These are phyloP conservation scores for Engystomops pustulosus DNA, from an alignment of 2,113 vertebrate species.

Conservation along the genomic window DNA sequence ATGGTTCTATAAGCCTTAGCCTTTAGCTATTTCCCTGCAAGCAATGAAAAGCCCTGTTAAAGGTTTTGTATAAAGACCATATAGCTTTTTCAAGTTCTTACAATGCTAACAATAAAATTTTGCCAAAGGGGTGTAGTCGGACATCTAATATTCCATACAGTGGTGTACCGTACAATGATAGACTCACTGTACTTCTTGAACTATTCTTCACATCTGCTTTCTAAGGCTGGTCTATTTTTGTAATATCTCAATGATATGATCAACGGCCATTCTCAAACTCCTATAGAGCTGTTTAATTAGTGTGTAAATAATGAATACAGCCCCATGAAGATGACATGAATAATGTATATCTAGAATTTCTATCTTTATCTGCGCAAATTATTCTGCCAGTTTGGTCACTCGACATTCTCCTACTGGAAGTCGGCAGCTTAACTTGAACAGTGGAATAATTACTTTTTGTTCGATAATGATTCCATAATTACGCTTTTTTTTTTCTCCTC, in stretches of 20 bases:
- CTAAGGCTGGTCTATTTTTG: conserved; percentile 20
- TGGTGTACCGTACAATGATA: neutral
- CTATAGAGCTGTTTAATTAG: conserved; percentile 47
- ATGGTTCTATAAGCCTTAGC: too few species aligned
- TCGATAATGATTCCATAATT: conserved; percentile 38
- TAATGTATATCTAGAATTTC: conserved; percentile 39
- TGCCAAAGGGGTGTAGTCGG: neutral
- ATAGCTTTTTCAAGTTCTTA: too few species aligned
- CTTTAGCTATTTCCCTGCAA: too few species aligned
- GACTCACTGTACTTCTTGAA: neutral
- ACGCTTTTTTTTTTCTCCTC: neutral
- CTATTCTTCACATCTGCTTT: neutral
- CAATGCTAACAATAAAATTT: neutral
- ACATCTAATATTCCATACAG: neutral
- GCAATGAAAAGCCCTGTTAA: too few species aligned
- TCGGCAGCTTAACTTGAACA: neutral
- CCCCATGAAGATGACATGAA: conserved; percentile 52
- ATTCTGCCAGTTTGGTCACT: conserved; percentile 21
- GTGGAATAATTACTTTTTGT: conserved; percentile 31
- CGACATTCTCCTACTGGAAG: conserved; percentile 8
- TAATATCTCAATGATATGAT: neutral
- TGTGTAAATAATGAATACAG: conserved; percentile 51
- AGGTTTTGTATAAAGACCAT: too few species aligned
- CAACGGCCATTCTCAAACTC: neutral
- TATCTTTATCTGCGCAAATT: conserved; percentile 44